These are phyloP conservation scores for Hypomecis atomaria DNA, from an alignment of 2,888 invertebrate genomes.

Conservation along the genomic window DNA sequence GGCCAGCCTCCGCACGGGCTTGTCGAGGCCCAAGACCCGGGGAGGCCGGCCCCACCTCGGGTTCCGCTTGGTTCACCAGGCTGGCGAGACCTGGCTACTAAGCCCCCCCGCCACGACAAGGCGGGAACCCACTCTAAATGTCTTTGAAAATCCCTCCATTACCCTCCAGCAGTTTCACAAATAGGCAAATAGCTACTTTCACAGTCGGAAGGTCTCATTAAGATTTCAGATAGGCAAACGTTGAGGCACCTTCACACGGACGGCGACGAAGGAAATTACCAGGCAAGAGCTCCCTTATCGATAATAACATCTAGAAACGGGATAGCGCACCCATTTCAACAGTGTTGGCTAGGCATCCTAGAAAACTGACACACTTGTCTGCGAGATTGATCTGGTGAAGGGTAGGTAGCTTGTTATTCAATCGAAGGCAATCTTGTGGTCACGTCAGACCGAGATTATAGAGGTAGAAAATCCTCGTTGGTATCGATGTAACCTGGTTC, in stretches of 20 bases:
- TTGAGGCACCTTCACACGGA: constrained; percentile 30
- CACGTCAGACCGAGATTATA: constrained; percentile 9
- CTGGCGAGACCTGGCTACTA: no score
- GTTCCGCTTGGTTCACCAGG: no score
- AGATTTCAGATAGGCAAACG: constrained; percentile 43
- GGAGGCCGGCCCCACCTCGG: no score
- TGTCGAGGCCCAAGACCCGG: no score
- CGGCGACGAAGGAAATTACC: constrained; percentile 40
- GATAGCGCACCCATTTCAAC: constrained; percentile 33
- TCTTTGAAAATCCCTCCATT: constrained; percentile 6
- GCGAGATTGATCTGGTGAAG: constrained; percentile 14
- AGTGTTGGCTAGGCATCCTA: constrained; percentile 11
- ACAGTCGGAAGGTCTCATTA: constrained; percentile 40
- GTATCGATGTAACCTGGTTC: no score
- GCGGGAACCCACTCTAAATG: constrained; percentile 5
- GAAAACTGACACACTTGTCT: constrained; percentile 25
- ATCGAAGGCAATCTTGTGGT: constrained; percentile 10
- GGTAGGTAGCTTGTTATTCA: constrained; percentile 15
- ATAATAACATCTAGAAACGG: constrained; percentile 43
- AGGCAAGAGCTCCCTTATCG: constrained; percentile 42
- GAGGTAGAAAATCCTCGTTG: constrained; percentile 5
- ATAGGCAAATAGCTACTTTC: constrained; percentile 32
- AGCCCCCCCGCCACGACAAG: no score
- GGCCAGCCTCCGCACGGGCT: no score
- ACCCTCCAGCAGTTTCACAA: constrained; percentile 21